Evolutionary conservation across 2,888 invertebrate species (phyloP), one percentile per base, ranked within the genome.

Genomic region (Herminia tarsipennalis): DNA sequence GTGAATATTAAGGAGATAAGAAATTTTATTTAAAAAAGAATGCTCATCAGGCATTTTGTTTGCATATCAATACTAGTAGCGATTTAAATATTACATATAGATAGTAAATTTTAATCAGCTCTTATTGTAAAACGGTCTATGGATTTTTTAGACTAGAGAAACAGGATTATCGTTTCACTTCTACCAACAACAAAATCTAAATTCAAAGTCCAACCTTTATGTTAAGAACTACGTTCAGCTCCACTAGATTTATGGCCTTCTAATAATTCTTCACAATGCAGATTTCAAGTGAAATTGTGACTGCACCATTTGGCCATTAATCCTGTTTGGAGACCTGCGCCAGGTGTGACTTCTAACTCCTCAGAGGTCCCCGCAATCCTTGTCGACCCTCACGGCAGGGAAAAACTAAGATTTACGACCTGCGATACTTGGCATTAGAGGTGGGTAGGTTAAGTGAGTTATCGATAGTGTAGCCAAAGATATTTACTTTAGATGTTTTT

Each of bases 361-460:
- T 58, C 38, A 66, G 73, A 68, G 69, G 71, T 78, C 70, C 75
- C 71, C 76, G 62, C 76, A 76, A 79, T 74, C 72, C 70, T 65
- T 59, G 63, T 65, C 70, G 73, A 72, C 74, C 70, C 68, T 67
- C 65, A 52, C 44, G 53, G 33, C 43, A 47, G 46, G 68, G 76
- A 81, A 84, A 83, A 86, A 83, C 75, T 78, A 66, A 80, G 83
- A 87, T 87, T 88, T 87, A 88, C 78, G 81, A 78, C 66, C 58
- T 43, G 25, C 47, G 51, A 73, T 68, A 66, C 67, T 66, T 64
- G 60, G 39, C 43, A 37, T 62, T 56, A 46, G 50, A 42, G 54
- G 12, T 35, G 9, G 20, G 6, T 39, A 14, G 14, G n/a, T 8
- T 10, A 14, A 38, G 10, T 25, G 2, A 18, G 16, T 24, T 39